Conservation (phyloP, 2,888 invertebrate species). For the Microctonus hyperodae region DNA sequence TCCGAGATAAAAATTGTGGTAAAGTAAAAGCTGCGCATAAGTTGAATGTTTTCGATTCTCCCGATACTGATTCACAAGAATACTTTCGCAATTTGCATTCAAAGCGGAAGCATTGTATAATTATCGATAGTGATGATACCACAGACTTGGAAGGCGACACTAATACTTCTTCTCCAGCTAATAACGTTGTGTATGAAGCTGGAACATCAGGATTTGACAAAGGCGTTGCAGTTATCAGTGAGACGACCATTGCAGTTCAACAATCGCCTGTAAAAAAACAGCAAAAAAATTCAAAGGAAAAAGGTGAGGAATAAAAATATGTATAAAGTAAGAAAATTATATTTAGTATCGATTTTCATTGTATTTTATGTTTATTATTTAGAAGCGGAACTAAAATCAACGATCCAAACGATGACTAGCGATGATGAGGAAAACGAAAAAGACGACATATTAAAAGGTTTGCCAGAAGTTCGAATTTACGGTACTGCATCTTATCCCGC, state of each 20-base stretch:
- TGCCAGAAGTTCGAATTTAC: slow-evolving; percentile 51
- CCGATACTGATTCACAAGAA: slow-evolving; percentile 12
- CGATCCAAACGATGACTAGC: too few species aligned
- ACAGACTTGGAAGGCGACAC: background rate
- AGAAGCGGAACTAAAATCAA: background rate
- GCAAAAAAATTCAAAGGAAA: background rate
- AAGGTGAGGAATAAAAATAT: background rate
- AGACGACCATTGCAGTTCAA: slow-evolving; percentile 12
- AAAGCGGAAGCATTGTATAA: slow-evolving; percentile 10
- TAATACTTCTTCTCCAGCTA: background rate
- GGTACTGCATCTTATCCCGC: slow-evolving; percentile 44
- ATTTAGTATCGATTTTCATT: background rate
- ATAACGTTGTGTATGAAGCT: background rate
- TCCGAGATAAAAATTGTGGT: background rate
- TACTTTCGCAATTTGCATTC: slow-evolving; percentile 4
- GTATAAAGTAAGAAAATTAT: background rate
- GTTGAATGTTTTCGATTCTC: background rate
- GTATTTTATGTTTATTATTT: background rate
- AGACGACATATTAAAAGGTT: slow-evolving; percentile 46
- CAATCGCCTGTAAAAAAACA: background rate
- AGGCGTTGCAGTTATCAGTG: slow-evolving; percentile 17
- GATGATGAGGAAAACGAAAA: slow-evolving; percentile 30
- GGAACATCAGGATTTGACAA: slow-evolving; percentile 31
- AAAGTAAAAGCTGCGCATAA: background rate
- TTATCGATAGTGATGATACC: slow-evolving; percentile 8